These are phyloP conservation scores for Lineus longissimus DNA, from an alignment of 1,140 invertebrate genomes.

Conservation along the genomic window DNA sequence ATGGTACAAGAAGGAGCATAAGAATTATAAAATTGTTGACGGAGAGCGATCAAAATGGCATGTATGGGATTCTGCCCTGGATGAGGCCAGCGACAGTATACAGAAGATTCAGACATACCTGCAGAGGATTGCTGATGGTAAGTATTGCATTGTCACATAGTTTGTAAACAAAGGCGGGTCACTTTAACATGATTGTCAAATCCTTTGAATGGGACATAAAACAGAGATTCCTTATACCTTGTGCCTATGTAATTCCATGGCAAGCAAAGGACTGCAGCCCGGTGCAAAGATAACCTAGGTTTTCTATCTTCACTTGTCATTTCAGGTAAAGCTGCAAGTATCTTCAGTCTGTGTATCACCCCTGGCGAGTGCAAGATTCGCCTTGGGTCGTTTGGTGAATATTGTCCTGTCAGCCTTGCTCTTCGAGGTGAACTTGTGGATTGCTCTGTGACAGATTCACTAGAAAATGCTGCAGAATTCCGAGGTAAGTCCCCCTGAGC, in stretches of 20 bases:
- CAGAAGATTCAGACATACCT: conserved; percentile 49
- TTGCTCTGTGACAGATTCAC: conserved; percentile 37
- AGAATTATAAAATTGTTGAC: conserved; percentile 40
- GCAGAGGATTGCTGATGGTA: conserved; percentile 43
- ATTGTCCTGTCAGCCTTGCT: conserved; percentile 54
- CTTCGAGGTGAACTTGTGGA: conserved; percentile 47
- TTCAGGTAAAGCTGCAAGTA: conserved; percentile 46
- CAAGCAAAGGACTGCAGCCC: neutral
- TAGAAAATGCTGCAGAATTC: conserved; percentile 51
- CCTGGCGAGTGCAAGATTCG: conserved; percentile 47
- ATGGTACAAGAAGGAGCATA: conserved; percentile 50
- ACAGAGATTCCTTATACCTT: neutral
- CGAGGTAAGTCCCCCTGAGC: conserved; percentile 40
- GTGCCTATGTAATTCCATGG: neutral
- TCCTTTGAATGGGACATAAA: no score
- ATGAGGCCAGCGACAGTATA: conserved; percentile 33
- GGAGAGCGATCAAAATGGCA: conserved; percentile 50
- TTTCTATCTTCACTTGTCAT: no score
- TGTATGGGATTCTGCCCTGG: conserved; percentile 44
- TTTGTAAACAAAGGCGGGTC: neutral
- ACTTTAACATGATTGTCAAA: neutral
- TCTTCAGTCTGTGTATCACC: conserved; percentile 51
- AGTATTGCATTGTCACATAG: neutral
- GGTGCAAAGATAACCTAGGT: no score
- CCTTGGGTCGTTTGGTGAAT: conserved; percentile 51